Base-by-base conservation (phyloP, 2,113 vertebrate species). In the Mixornis gularis region DNA sequence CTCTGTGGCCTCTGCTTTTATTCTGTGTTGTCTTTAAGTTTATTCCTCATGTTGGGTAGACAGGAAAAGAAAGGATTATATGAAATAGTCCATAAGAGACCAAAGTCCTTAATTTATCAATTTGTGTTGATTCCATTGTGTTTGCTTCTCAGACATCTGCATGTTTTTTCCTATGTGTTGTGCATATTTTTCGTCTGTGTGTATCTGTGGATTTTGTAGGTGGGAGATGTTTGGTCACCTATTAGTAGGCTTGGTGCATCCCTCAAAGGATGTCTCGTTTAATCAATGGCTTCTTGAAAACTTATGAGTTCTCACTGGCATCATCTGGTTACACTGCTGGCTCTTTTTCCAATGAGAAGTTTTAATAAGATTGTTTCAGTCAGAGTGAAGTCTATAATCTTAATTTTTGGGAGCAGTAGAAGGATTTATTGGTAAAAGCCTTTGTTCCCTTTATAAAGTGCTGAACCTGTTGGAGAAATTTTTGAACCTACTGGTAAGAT, bases 121-220 rank as follows among this genome's bases (percentile, higher is more conserved):
- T 69, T 51, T 58, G 14, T 78, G 7, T 55, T 64, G 52, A 17
- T 78, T 88, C 80, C 5, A 32, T 56, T 71, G 27, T 74, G 14
- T 72, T 89, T 80, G n/a, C 6, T 41, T 89, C 56, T 84, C 24
- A 44, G 34, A 32, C 9, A 40, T 43, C 52, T 71, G 19, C 36
- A 60, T 0, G 0, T 56, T 92, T 93, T 80, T 69, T 38, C 44
- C 72, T 38, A 59, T 5, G 10, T 20, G 3, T 64, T 63, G 38
- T 59, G 30, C 4, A 0, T 0, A 0, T 40, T 78, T 68, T 36
- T 56, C 6, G 25, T 56, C 16, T 26, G 26, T 63, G 8, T 40
- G 4, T 27, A 13, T 46, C 7, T 59, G n/a, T 69, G 38, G 43
- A 64, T 78, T 95, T 74, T 84, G 52, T 74, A 84, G 68, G 12